phyloP scores from a whole-genome alignment of 2,113 vertebrate species.

The Sprattus sprattus region DNA sequence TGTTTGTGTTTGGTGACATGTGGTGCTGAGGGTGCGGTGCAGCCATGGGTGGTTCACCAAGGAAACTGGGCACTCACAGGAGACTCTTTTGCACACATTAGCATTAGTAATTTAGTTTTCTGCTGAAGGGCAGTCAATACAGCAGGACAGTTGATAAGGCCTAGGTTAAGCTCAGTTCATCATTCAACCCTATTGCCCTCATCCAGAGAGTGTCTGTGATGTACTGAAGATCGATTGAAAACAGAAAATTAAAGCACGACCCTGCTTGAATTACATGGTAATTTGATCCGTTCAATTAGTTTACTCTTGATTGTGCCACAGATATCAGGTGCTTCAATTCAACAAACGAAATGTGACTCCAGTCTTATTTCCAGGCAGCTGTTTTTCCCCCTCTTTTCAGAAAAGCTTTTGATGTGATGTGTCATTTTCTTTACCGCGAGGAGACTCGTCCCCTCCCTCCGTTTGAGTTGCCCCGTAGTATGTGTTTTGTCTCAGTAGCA shows the following conservation, averaged over 20 bases:
- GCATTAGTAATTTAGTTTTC: conserved; percentile 53
- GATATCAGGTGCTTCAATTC: conserved; percentile 33
- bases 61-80: conserved; percentile 23
- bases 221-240: conserved; percentile 48
- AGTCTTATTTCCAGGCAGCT: background rate
- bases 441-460: background rate
- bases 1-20: background rate
- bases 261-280: conserved; percentile 41
- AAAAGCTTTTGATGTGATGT: background rate
- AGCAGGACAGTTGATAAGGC: conserved; percentile 48
- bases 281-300: conserved; percentile 52
- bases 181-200: conserved; percentile 41
- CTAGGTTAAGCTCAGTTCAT: conserved; percentile 48
- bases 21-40: background rate
- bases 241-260: conserved; percentile 45
- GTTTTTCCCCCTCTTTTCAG: background rate
- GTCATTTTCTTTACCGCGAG: background rate
- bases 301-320: conserved; percentile 40
- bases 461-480: background rate
- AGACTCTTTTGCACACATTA: conserved; percentile 45
- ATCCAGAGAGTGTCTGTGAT: conserved; percentile 48
- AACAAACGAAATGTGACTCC: conserved; percentile 40
- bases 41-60: conserved; percentile 39
- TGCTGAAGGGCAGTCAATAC: conserved; percentile 54
- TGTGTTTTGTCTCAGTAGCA: background rate